phyloP scores from a whole-genome alignment of 2,888 invertebrate genomes.

The Thymelicus acteon region DNA sequence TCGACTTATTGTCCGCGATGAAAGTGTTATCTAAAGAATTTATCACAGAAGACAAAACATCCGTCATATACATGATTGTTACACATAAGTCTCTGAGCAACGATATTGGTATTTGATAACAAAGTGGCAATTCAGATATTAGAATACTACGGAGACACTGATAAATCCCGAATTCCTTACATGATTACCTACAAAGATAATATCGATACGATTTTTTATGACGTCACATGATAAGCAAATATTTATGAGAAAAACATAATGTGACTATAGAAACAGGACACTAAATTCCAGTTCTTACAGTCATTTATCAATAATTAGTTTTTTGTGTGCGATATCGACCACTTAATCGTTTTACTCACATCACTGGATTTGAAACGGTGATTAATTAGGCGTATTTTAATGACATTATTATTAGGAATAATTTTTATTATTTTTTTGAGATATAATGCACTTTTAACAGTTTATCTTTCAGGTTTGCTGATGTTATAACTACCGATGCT shows the following conservation, averaged over 20 bases:
- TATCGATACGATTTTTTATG: conserved; percentile 44
- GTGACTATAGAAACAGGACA: conserved; percentile 28
- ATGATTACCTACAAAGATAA: conserved; percentile 62
- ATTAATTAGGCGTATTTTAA: too few species aligned
- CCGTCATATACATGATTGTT: conserved; percentile 7
- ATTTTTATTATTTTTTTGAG: too few species aligned
- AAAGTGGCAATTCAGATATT: conserved; percentile 63
- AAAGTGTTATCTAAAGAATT: conserved; percentile 22
- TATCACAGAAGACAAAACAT: conserved; percentile 15
- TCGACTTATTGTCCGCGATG: not conserved
- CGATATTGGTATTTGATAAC: conserved; percentile 62
- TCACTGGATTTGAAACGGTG: not conserved
- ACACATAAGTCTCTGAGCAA: conserved; percentile 36
- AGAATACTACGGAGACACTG: conserved; percentile 57
- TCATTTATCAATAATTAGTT: conserved; percentile 4
- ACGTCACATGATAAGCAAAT: conserved; percentile 44
- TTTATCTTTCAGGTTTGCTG: too few species aligned
- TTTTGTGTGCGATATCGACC: not conserved
- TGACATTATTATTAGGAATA: too few species aligned
- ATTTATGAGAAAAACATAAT: conserved; percentile 24
- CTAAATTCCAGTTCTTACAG: not conserved
- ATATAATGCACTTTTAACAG: too few species aligned
- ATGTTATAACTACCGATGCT: too few species aligned
- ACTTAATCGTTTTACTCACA: not conserved
- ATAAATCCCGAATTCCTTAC: conserved; percentile 67